Conservation (phyloP, 1,140 invertebrate species). For the Goniozus legneri region DNA sequence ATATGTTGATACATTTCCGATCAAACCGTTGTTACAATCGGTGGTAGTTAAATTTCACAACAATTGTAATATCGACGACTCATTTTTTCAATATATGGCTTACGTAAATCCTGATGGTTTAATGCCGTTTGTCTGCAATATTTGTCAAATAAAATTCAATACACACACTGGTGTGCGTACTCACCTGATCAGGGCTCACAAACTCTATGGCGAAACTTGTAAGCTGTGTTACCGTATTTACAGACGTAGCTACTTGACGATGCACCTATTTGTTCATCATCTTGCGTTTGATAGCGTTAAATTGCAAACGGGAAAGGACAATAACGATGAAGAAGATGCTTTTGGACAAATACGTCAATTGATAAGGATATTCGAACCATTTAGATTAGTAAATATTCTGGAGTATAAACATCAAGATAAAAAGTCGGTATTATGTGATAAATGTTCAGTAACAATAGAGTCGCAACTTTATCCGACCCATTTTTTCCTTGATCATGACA, state of each 20-base stretch:
- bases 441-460: constrained; percentile 6
- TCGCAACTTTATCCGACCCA: constrained; percentile 10
- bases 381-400: constrained; percentile 1
- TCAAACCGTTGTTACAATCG: too few species aligned
- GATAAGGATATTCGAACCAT: too few species aligned
- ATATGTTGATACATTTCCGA: too few species aligned
- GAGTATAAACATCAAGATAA: neutral
- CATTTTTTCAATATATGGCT: too few species aligned
- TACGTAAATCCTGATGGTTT: too few species aligned
- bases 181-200: constrained; percentile 7
- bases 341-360: constrained; percentile 6
- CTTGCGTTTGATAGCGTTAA: constrained; percentile 1
- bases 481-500: constrained; percentile 17
- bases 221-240: constrained; percentile 12
- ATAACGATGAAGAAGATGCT: constrained; percentile 4
- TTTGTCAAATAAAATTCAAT: too few species aligned
- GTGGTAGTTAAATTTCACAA: too few species aligned
- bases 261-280: constrained; percentile 14
- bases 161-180: constrained; percentile 1
- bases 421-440: neutral
- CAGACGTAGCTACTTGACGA: constrained; percentile 4
- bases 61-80: too few species aligned
- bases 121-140: too few species aligned
- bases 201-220: constrained; percentile 8
- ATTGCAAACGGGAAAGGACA: neutral